Evolutionary conservation across 2,797 vertebrate genomes (phyloP), one percentile per base, ranked within the genome.

Genomic region (Lithobates pipiens): DNA sequence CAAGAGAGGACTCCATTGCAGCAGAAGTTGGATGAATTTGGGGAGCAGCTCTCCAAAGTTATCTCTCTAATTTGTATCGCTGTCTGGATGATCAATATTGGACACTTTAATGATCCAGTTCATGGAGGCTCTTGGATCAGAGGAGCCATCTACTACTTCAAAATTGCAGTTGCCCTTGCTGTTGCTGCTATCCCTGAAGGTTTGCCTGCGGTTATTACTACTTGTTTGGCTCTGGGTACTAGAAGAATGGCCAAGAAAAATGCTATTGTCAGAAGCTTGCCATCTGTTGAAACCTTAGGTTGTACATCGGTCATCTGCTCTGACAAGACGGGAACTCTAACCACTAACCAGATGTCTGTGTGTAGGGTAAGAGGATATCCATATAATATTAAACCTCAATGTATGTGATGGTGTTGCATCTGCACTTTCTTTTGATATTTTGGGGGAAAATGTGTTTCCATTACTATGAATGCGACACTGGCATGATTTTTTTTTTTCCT

Each of bases 211-310:
- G 98, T 99, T 90, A 99, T 99, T 91, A 99, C 98, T 89, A 99
- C 98, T 89, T 99, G 98, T 91, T 93, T 99, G 93, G 98, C 98
- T 2, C 94, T 99, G 67, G 98, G 98, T 36, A 99, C 98, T 0
- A 96, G 98, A 42, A 95, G 98, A 54, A 99, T 99, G 98, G 98
- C 98, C 87, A 98, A 98, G 93, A 99, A 99, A 89, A 99, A 99
- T 0, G 98, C 98, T 75, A 99, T 99, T 0, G 98, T 99, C 57
- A 95, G 98, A 86, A 99, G 97, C 73, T 94, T 99, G 71, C 98
- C 98, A 8, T 99, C 98, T 0, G 98, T 99, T 88, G 98, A 99
- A 92, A 99, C 98, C 6, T 91, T 99, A 88, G 98, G 98, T 74
- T 99, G 98, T 91, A 99, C 98, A 75, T 99, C 98, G 0, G 98